phyloP scores from a whole-genome alignment of 2,797 vertebrate genomes.

The Poecilia wingei region DNA sequence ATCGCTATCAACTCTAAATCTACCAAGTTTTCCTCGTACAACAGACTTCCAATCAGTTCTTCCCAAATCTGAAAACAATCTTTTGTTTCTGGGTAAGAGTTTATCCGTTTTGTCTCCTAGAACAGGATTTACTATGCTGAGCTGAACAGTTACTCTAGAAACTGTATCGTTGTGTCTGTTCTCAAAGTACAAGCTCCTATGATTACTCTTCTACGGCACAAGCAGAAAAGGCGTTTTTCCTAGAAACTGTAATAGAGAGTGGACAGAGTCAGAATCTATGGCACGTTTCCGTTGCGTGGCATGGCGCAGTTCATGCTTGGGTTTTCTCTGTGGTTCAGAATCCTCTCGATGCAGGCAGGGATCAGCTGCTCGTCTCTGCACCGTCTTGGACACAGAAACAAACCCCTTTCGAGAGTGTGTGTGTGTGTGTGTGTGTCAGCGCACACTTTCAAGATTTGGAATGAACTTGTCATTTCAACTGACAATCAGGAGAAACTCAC shows the following conservation, averaged over 20 bases:
- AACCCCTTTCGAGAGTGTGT: neutral
- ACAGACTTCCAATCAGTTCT: neutral
- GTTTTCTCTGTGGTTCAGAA: neutral
- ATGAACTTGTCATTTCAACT: neutral
- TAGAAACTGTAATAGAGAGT: neutral
- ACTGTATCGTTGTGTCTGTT: neutral
- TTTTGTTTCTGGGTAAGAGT: neutral
- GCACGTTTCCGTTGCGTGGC: neutral
- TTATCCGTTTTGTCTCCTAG: conserved; percentile 1
- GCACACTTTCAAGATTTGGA: neutral
- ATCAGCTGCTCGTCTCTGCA: conserved; percentile 1
- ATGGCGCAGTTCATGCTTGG: neutral
- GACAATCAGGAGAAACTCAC: neutral
- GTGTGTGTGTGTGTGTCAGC: too few relatives aligned
- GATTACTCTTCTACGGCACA: neutral
- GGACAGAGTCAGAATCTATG: neutral
- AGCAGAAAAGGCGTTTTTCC: neutral
- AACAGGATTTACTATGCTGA: conserved; percentile 8
- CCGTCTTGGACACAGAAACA: neutral
- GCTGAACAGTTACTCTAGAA: conserved; percentile 1
- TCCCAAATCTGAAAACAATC: conserved; percentile 16
- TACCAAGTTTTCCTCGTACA: conserved; percentile 6
- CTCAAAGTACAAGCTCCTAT: neutral
- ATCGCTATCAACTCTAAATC: conserved; percentile 66
- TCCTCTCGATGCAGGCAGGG: neutral